phyloP scores from a whole-genome alignment of 2,113 vertebrate species.

The Melanerpes aurifrons region DNA sequence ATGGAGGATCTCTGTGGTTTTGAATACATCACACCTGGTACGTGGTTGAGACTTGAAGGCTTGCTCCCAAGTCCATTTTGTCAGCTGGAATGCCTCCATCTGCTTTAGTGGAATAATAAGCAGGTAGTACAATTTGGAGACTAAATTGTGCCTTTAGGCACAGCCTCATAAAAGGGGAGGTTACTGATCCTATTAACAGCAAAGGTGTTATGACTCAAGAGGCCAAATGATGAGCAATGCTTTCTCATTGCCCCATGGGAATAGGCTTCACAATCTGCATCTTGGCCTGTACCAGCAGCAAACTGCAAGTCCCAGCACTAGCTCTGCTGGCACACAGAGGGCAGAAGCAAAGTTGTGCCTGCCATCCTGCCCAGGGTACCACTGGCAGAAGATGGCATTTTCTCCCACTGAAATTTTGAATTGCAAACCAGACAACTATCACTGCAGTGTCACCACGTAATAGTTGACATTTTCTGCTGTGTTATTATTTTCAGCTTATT shows the following conservation, averaged over 20 bases:
- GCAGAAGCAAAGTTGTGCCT: not conserved
- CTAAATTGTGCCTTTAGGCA: slow-evolving; percentile 45
- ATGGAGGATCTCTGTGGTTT: not conserved
- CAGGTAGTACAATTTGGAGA: not conserved
- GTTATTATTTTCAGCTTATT: not conserved
- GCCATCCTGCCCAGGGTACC: not conserved
- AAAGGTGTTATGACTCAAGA: slow-evolving; percentile 27
- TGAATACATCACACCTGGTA: not conserved
- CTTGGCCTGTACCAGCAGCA: not conserved
- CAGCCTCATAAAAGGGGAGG: slow-evolving; percentile 33
- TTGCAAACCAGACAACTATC: not conserved
- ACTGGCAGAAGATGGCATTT: not conserved
- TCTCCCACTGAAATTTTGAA: not conserved
- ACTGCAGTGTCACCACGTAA: not conserved
- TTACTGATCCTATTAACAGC: not conserved
- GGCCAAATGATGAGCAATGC: slow-evolving; percentile 22
- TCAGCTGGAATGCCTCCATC: slow-evolving; percentile 28
- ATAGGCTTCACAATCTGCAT: not conserved
- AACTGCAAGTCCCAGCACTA: not conserved
- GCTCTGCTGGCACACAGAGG: not conserved
- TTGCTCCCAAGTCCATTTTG: not conserved
- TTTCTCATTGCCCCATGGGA: slow-evolving; percentile 2
- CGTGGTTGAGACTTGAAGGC: not conserved
- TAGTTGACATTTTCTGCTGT: not conserved
- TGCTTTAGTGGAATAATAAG: slow-evolving; percentile 16